Conservation (phyloP, 2,797 vertebrate species). For the Myotis vivesi region DNA sequence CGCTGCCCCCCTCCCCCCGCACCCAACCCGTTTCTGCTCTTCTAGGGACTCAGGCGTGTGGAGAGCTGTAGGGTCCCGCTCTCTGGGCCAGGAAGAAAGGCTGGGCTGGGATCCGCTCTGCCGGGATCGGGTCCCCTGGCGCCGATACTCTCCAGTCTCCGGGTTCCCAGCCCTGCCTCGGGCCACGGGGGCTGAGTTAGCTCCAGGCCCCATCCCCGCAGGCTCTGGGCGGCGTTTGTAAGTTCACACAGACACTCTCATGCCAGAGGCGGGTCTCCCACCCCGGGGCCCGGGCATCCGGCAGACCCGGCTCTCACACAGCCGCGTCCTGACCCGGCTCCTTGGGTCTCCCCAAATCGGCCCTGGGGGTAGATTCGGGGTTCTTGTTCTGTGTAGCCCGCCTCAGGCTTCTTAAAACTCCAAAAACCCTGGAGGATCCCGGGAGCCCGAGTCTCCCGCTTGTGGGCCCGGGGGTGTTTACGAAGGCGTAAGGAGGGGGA, state of each 20-base stretch:
- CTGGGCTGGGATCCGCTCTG: not conserved
- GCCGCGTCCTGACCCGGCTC: not conserved
- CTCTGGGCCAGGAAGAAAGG: not conserved
- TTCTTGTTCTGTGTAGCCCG: not conserved
- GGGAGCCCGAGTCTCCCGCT: not conserved
- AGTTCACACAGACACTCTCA: not conserved
- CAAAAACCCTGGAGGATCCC: not conserved
- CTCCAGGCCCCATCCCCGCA: not conserved
- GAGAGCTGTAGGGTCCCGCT: not conserved
- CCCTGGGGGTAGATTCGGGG: not conserved
- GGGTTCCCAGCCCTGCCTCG: not conserved
- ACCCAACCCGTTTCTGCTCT: slow-evolving; percentile 34
- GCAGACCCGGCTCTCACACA: not conserved
- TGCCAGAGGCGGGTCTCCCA: not conserved
- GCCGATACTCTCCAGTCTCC: not conserved
- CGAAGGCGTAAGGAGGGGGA: not conserved
- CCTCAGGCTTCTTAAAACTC: not conserved
- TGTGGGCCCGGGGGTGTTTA: not conserved
- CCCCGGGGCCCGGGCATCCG: no score
- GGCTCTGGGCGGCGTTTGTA: not conserved
- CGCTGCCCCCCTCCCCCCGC: not conserved
- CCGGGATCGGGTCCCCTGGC: not conserved
- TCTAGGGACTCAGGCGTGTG: not conserved
- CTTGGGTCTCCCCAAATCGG: not conserved
- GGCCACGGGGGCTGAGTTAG: not conserved